Evolutionary conservation across 2,888 invertebrate species (phyloP), one percentile per base, ranked within the genome.

Genomic region (Drosophila cognata): DNA sequence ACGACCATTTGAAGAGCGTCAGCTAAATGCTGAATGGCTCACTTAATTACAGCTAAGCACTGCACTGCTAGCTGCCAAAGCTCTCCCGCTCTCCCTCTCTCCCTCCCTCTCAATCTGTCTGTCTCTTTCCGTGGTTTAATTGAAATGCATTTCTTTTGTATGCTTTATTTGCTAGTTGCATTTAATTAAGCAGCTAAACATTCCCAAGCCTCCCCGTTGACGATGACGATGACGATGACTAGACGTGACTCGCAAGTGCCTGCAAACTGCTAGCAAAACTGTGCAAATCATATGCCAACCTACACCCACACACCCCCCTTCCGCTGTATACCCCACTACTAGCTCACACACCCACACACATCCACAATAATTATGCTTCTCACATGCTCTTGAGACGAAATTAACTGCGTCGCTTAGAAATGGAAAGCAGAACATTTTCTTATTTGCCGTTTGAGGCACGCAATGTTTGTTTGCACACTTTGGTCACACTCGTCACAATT

Each of bases 161-260:
- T 69, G 57, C 51, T 68, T 71, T 61, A 74, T 74, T 25, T 67
- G 79, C 64, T 31, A 43, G 31, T 72, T 76, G 80, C 81, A 84
- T 84, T 81, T 77, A 84, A 81, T 81, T 84, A 81, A 81, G 78
- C 73, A 58, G 69, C 82, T 81, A 84, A 81, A 71, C 78, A 84
- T 80, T 55, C 67, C 43, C 55, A 66, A 56, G 82, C 56, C 74
- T 73, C 72, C 58, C 62, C 50, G 62, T 43, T 69, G 68, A 83
- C 41, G 60, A 60, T 67, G 71, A 83, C 41, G 60, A 60, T 67
- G 71, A 62, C 65, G 59, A 74, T 51, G 56, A 73, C 69, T 70
- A 65, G 76, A 77, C 59, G 53, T 70, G 55, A 50, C 61, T 48
- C 48, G 31, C 31, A n/a, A 57, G 43, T 53, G 53, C n/a, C 36